Percentiles rank a stretch among this genome's conserved stretches.
Evolutionary conservation across 2,113 vertebrate species (phyloP).

Genomic region (Hypanus sabinus): DNA sequence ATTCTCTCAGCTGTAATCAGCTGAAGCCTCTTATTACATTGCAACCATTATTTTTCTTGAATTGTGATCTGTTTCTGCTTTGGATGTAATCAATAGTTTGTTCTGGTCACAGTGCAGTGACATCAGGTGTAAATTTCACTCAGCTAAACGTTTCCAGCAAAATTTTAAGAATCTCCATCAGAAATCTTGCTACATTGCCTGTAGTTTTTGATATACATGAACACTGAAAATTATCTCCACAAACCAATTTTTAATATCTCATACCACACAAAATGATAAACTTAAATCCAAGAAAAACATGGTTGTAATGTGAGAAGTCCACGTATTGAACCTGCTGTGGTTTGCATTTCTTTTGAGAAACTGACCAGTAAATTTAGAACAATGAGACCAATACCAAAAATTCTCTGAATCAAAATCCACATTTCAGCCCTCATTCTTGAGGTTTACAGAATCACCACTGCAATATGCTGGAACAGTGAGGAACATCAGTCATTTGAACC

Average conservation of each 20-base stretch:
- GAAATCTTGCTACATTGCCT: not conserved
- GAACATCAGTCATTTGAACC: not conserved
- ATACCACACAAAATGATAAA: not conserved
- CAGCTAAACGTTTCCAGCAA: not conserved
- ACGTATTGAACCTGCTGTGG: not conserved
- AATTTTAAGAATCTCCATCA: not conserved
- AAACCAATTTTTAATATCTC: not conserved
- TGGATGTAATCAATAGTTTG: not conserved
- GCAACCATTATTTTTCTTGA: not conserved
- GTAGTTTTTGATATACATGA: not conserved
- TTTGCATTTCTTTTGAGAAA: not conserved
- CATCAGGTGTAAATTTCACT: not conserved
- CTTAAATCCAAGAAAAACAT: not conserved
- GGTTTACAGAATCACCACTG: not conserved
- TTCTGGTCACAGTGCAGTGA: not conserved
- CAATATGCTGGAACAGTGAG: not conserved
- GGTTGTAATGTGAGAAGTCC: not conserved
- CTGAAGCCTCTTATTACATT: not conserved
- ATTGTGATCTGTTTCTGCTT: not conserved
- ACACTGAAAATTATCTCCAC: not conserved
- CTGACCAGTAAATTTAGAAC: not conserved
- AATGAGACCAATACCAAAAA: not conserved
- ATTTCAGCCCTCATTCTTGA: not conserved
- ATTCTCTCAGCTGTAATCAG: not conserved
- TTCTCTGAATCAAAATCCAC: not conserved